Evolutionary conservation across 2,888 invertebrate genomes (phyloP).

Genomic region (Julus scandinavius): DNA sequence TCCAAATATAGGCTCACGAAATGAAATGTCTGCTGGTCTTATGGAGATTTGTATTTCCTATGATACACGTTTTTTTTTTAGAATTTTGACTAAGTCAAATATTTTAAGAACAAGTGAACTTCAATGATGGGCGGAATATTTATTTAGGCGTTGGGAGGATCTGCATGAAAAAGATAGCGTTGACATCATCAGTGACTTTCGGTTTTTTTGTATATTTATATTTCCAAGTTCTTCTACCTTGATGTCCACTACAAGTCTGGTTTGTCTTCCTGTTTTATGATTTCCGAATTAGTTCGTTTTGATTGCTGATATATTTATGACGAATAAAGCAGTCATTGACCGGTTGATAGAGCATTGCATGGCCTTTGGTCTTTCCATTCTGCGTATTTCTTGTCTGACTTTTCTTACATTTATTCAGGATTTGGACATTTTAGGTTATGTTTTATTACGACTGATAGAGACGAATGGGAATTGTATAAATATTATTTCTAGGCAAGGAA

Average conservation of each 20-base stretch:
- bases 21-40: background rate
- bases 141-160: background rate
- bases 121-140: background rate
- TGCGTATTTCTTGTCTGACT: background rate
- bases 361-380: background rate
- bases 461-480: no score
- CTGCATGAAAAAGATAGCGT: background rate
- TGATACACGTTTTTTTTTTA: background rate
- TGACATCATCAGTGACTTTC: background rate
- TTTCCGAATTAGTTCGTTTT: background rate
- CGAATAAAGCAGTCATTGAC: background rate
- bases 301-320: background rate
- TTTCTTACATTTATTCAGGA: background rate
- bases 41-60: background rate
- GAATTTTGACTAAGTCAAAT: slow-evolving; percentile 20
- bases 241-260: background rate
- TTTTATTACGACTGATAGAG: no score
- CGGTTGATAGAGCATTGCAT: slow-evolving; percentile 3
- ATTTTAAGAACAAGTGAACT: background rate
- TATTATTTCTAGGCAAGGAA: no score
- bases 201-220: background rate
- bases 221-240: background rate
- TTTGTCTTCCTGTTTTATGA: background rate
- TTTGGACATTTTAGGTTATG: no score
- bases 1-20: background rate